Percentiles rank a stretch among this genome's conserved stretches.
These are phyloP conservation scores for Hycleus cichorii DNA, from an alignment of 1,140 invertebrate genomes.

Conservation along the genomic window DNA sequence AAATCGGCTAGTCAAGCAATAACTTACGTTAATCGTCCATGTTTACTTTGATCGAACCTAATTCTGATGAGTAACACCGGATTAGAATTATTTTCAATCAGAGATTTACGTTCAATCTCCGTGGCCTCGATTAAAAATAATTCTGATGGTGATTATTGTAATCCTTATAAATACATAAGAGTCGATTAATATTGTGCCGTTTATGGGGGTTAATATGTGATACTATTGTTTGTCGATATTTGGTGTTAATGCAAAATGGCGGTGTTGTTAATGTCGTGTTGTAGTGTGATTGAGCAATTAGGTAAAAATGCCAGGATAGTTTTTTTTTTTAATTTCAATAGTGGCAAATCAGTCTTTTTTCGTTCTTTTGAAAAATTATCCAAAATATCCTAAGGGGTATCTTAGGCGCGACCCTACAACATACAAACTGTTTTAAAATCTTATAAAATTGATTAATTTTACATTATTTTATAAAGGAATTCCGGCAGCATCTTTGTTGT, in stretches of 20 bases:
- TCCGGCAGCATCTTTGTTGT: not conserved
- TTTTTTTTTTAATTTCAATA: constrained; percentile 7
- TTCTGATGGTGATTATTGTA: not conserved
- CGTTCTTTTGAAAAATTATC: not conserved
- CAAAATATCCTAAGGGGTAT: not conserved
- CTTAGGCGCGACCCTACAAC: constrained; percentile 12
- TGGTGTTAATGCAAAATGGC: constrained; percentile 9
- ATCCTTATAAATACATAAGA: not conserved
- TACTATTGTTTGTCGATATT: not conserved
- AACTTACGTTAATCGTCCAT: no score
- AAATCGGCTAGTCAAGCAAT: no score
- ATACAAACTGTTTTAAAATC: not conserved
- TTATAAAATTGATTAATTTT: not conserved
- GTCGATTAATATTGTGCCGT: not conserved
- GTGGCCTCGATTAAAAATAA: no score
- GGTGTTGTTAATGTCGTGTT: not conserved
- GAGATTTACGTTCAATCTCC: no score
- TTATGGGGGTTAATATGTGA: not conserved
- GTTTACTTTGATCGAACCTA: no score
- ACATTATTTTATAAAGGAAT: not conserved
- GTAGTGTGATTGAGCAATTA: constrained; percentile 21
- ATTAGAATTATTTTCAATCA: no score
- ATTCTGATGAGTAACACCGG: no score
- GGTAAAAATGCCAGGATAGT: constrained; percentile 16
- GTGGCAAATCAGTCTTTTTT: constrained; percentile 26